Evolutionary conservation across 2,113 vertebrate species (phyloP).

Genomic region (Anarhynchus alexandrinus): DNA sequence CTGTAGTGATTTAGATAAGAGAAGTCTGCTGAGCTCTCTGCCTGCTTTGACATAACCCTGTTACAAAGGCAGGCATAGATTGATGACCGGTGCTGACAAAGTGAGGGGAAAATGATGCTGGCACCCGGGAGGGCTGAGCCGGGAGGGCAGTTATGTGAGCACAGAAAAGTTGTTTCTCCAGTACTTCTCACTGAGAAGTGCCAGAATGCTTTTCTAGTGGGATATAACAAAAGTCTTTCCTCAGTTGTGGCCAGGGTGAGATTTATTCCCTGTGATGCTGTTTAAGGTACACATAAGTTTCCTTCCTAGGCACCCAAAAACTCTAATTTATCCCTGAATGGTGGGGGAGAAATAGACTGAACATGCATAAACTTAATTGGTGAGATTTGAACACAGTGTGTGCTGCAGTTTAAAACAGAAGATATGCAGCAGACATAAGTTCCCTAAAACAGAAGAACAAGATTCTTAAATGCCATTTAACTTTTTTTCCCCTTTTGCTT

Average conservation of each 20-base stretch:
- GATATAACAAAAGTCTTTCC: neutral
- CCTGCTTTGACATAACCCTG: neutral
- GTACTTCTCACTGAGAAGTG: neutral
- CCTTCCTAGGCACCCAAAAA: neutral
- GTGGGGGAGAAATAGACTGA: neutral
- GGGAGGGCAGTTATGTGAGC: neutral
- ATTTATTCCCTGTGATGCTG: neutral
- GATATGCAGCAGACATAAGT: neutral
- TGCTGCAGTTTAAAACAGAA: neutral
- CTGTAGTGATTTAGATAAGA: neutral
- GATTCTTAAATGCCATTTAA: neutral
- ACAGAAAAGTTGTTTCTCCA: neutral
- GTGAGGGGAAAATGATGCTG: neutral
- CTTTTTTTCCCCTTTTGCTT: neutral
- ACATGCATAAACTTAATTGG: neutral
- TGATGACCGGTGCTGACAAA: neutral
- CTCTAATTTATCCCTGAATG: neutral
- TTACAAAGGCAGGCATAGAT: neutral
- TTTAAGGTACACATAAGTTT: neutral
- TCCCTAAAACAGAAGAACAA: neutral
- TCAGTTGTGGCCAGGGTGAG: neutral
- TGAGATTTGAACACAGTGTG: neutral
- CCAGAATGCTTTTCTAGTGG: neutral
- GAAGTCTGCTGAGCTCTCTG: neutral
- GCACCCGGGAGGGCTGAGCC: neutral